Base-by-base conservation (phyloP, 2,113 vertebrate genomes). In the Columba livia region DNA sequence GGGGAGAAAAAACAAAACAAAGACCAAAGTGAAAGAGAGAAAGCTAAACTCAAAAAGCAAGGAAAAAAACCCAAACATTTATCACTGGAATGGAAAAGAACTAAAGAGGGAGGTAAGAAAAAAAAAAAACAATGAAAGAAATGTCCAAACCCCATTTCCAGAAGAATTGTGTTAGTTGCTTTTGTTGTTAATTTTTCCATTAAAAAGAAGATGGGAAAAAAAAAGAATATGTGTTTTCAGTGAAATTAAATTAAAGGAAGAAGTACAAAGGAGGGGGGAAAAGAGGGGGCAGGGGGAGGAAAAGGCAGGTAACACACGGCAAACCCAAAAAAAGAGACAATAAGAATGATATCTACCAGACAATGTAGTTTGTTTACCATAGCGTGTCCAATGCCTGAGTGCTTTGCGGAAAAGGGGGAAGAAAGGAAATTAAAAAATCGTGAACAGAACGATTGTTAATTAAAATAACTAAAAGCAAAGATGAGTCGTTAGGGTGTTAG, bases 341-440 rank as follows among this genome's bases (percentile, higher is more conserved):
- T 99, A 99, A 99, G 99, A 99, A 99, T 99, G 99, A 99, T 99
- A 99, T 99, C 99, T 99, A 99, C 99, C 99, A 99, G 98, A 99
- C 99, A 99, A 99, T 99, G 99, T 99, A 99, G 99, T 99, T 99
- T 99, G 99, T 99, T 99, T 99, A 99, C 99, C 99, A 99, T 99
- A 99, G 99, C 99, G 99, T 99, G 99, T 99, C 99, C 99, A 99
- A 99, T 99, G 99, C 99, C 99, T 99, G 99, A 99, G 99, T 99
- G 99, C 99, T 99, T 99, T 99, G 99, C 98, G 98, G 97, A 99
- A 99, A 99, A 99, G 99, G 99, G 99, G 99, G 98, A 99, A 99
- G 99, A 99, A 99, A 99, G 99, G 99, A 99, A 99, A 99, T 99
- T 99, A 99, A 99, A 99, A 98, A 99, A 99, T 99, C 98, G 98